Evolutionary conservation across 2,888 invertebrate genomes (phyloP), one percentile per base, ranked within the genome.

Genomic region (Tillus elongatus): DNA sequence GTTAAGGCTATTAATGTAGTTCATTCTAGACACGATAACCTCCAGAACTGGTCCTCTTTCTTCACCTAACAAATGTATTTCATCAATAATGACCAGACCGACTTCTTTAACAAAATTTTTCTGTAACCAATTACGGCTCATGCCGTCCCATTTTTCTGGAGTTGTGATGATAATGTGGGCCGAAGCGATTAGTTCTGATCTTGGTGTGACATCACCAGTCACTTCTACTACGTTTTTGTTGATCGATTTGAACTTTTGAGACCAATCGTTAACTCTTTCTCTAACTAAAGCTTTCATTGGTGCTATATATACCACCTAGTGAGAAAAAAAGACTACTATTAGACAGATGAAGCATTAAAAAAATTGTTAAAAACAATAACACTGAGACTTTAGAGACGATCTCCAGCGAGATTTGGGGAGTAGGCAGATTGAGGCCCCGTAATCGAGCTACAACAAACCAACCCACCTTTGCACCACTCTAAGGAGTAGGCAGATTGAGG

Each of bases 141-240:
- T 90, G 36, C 97, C 97, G 66, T 99, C 98, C 98, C 98, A 99
- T 64, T 99, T 99, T 67, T 99, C 98, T 0, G 98, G 98, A 0
- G 98, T 99, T 0, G 98, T 98, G 1, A 99, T 92, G 49, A 99
- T 97, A 1, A 99, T 81, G 60, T 89, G 83, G 0, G 95, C 83
- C 34, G 68, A 75, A 1, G 80, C 75, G 40, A 99, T 90, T 0
- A 90, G 82, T 40, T 79, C 70, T 37, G 85, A 77, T 57, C 91
- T 90, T 0, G 93, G 93, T 0, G 87, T 82, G 0, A 89, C 84
- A 60, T 88, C 85, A 58, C 97, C 97, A 30, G 98, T 98, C 45
- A 99, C 70, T 66, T 99, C 98, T 0, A 97, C 88, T 0, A 98
- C 92, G 47, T 75, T 83, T 58, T 84, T 86, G 1, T 75, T 75